Conservation (phyloP, 2,113 vertebrate species). For the Sceloporus tristichus region DNA sequence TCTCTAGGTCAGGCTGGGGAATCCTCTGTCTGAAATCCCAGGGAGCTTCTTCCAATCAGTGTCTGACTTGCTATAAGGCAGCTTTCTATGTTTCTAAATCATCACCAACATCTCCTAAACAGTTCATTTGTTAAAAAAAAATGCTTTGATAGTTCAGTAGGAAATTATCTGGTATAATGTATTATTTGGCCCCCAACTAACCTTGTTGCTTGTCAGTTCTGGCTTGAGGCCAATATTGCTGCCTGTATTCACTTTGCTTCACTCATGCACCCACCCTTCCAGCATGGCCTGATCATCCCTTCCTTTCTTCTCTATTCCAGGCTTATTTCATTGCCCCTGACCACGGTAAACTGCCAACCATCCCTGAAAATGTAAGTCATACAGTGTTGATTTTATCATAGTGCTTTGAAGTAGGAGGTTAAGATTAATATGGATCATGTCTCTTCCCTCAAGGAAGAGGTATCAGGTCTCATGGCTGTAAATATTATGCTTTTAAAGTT, state of each 20-base stretch:
- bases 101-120: neutral
- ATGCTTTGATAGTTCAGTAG: neutral
- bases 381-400: neutral
- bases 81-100: neutral
- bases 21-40: neutral
- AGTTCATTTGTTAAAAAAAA: neutral
- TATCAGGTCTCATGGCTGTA: neutral
- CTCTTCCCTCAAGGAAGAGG: neutral
- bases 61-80: neutral
- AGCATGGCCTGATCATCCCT: neutral
- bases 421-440: neutral
- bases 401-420: neutral
- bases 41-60: neutral
- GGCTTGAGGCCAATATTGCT: neutral
- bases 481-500: neutral
- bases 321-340: conserved; percentile 89
- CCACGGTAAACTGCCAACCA: conserved; percentile 84
- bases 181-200: neutral
- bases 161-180: neutral
- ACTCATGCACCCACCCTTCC: too few species aligned
- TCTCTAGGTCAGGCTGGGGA: neutral
- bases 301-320: conserved; percentile 64
- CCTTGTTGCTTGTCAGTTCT: neutral
- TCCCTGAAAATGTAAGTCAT: conserved; percentile 90
- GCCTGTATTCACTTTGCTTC: neutral